Conservation (phyloP, 1,140 invertebrate genomes). For the Drosophila triauraria region DNA sequence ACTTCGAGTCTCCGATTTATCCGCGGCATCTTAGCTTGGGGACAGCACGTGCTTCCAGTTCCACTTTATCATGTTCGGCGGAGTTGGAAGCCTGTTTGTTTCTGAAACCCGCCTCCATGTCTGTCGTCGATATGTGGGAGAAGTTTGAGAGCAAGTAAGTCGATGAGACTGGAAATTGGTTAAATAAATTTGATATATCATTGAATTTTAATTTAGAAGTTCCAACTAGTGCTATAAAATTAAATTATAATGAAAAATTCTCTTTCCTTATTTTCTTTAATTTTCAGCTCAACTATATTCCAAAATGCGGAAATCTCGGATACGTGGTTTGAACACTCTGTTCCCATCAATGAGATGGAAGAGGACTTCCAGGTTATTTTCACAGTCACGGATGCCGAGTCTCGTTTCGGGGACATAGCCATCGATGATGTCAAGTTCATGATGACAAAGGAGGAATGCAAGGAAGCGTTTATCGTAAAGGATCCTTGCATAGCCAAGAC, state of each 20-base stretch:
- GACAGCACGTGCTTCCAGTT: constrained; percentile 3
- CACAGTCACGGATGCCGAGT: constrained; percentile 37
- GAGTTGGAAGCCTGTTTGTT: background rate
- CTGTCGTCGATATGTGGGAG: background rate
- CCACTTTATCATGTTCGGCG: constrained; percentile 4
- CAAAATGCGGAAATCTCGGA: constrained; percentile 3
- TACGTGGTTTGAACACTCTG: constrained; percentile 5
- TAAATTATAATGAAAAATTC: background rate
- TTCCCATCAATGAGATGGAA: constrained; percentile 34
- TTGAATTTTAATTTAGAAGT: too few relatives aligned
- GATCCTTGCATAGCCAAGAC: background rate
- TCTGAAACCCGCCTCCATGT: constrained; percentile 1
- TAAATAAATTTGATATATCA: too few relatives aligned
- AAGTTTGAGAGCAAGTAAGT: background rate
- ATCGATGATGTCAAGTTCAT: constrained; percentile 72
- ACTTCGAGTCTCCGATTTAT: background rate
- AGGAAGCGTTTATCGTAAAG: background rate
- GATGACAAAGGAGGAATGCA: constrained; percentile 57
- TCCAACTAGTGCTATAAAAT: too few relatives aligned
- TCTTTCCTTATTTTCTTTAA: background rate
- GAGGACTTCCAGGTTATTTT: constrained; percentile 73
- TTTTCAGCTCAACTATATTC: background rate
- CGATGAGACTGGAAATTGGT: too few relatives aligned
- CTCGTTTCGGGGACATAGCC: constrained; percentile 69
- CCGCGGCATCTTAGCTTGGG: constrained; percentile 2